These are phyloP conservation scores for Elymnias hypermnestra DNA, from an alignment of 1,140 invertebrate genomes.

Conservation along the genomic window DNA sequence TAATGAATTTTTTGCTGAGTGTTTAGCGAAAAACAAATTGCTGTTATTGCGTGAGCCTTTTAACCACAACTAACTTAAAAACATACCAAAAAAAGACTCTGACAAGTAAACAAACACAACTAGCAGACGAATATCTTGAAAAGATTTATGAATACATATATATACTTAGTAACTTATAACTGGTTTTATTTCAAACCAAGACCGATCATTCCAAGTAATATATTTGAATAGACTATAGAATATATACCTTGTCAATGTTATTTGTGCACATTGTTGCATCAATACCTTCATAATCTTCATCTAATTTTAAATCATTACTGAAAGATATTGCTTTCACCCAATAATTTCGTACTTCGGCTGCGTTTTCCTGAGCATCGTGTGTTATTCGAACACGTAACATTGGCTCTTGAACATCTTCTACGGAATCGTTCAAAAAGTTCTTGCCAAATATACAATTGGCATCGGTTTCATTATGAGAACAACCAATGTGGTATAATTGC, in stretches of 20 bases:
- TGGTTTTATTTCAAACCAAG: no score
- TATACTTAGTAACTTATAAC: no score
- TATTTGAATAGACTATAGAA: no score
- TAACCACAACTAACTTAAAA: no score
- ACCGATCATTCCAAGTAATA: no score
- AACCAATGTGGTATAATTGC: conserved; percentile 54
- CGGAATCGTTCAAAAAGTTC: conserved; percentile 34
- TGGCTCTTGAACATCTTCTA: conserved; percentile 23
- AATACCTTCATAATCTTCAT: conserved; percentile 38
- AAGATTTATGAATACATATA: no score
- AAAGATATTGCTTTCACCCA: conserved; percentile 41
- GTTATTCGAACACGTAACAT: conserved; percentile 42
- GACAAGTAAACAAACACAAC: no score
- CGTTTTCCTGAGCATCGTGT: conserved; percentile 34
- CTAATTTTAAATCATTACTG: conserved; percentile 28
- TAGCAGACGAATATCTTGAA: no score
- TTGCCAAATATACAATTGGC: conserved; percentile 47
- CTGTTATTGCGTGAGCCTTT: no score
- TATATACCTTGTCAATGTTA: conserved; percentile 38
- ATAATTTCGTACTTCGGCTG: conserved; percentile 37
- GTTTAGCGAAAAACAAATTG: no score
- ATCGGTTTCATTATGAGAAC: conserved; percentile 33
- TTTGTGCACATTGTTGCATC: conserved; percentile 45
- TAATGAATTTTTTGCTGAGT: no score
- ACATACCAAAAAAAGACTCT: no score